Percentiles rank a stretch among this genome's conserved stretches.
phyloP scores from a whole-genome alignment of 2,797 vertebrate species.

The Adelosebastes latens region DNA sequence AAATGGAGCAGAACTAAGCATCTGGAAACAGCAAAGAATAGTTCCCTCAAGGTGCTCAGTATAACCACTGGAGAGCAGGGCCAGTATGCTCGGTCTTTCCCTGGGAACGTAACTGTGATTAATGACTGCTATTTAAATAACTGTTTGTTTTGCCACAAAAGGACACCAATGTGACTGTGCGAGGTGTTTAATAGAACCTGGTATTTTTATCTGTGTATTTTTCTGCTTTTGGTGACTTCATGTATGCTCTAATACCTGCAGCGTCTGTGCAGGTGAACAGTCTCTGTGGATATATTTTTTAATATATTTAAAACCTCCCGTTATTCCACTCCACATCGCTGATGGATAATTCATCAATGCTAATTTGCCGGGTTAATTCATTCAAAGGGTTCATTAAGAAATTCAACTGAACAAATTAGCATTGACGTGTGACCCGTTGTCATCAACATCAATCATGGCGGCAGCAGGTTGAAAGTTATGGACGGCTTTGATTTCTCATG shows the following conservation, averaged over 20 bases:
- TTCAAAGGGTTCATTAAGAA: slow-evolving; percentile 56
- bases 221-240: slow-evolving; percentile 10
- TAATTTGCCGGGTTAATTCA: slow-evolving; percentile 63
- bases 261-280: not conserved
- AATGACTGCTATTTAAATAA: slow-evolving; percentile 75
- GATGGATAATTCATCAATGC: slow-evolving; percentile 58
- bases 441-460: slow-evolving; percentile 50
- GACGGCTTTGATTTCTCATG: slow-evolving; percentile 59
- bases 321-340: slow-evolving; percentile 15
- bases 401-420: slow-evolving; percentile 60
- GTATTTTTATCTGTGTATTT: slow-evolving; percentile 48
- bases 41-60: slow-evolving; percentile 66
- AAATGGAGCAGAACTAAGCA: slow-evolving; percentile 80
- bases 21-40: slow-evolving; percentile 75
- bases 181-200: slow-evolving; percentile 25
- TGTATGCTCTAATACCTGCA: slow-evolving; percentile 7
- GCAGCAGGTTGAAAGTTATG: slow-evolving; percentile 43
- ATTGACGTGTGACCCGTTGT: slow-evolving; percentile 52
- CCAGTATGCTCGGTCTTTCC: slow-evolving; percentile 64
- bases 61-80: slow-evolving; percentile 64
- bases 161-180: slow-evolving; percentile 53
- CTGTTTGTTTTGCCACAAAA: slow-evolving; percentile 68
- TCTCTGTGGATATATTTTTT: not conserved
- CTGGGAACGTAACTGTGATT: slow-evolving; percentile 76
- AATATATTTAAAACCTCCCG: slow-evolving; percentile 4